Conservation (phyloP, 2,797 vertebrate genomes). For the Eleutherodactylus coqui region DNA sequence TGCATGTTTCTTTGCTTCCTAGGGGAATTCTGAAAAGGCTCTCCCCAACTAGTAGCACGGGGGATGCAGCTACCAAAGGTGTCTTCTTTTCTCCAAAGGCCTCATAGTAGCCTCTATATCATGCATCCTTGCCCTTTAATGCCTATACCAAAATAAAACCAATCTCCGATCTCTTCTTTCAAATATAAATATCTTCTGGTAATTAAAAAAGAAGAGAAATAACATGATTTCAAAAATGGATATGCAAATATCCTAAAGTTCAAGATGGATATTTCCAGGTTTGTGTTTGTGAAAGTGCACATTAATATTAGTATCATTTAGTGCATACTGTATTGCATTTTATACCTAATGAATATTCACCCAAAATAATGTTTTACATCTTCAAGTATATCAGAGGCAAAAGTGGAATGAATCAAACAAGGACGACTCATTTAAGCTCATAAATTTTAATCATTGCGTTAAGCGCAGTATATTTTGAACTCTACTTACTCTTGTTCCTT, state of each 20-base stretch:
- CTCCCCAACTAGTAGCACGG: no score
- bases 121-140: not conserved
- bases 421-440: conserved; percentile 60
- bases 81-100: no score
- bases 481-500: conserved; percentile 54
- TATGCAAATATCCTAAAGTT: conserved; percentile 36
- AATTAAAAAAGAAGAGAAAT: not conserved
- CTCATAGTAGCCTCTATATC: no score
- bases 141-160: not conserved
- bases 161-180: not conserved
- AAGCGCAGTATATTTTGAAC: conserved; percentile 63
- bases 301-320: conserved; percentile 50
- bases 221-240: not conserved
- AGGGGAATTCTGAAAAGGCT: no score
- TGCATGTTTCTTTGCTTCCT: no score
- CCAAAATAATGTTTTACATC: conserved; percentile 62
- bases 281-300: conserved; percentile 46
- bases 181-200: not conserved
- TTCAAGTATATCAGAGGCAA: conserved; percentile 61
- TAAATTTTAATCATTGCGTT: conserved; percentile 62
- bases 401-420: conserved; percentile 59
- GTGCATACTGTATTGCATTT: conserved; percentile 55
- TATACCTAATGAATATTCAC: conserved; percentile 62
- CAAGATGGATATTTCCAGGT: conserved; percentile 22
- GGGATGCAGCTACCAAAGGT: no score